Percentiles rank a stretch among this genome's conserved stretches.
Evolutionary conservation across 2,113 vertebrate genomes (phyloP).

Genomic region (Carollia perspicillata): DNA sequence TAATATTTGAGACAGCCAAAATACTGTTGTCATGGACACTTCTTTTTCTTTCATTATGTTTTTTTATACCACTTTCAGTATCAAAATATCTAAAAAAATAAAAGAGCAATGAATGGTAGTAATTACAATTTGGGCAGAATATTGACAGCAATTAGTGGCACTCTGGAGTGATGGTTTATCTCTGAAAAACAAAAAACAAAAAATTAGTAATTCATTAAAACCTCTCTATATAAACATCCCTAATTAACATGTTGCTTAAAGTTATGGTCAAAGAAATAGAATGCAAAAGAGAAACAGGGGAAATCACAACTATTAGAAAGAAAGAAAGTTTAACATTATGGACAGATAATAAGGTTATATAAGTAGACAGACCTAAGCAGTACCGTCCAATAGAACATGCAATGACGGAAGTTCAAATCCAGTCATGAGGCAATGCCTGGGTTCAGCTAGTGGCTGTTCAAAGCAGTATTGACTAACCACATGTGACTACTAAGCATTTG

Average conservation of each 20-base stretch:
- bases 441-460: background rate
- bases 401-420: background rate
- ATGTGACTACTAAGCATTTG: background rate
- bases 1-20: background rate
- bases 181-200: background rate
- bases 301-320: background rate
- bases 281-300: background rate
- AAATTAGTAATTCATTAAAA: background rate
- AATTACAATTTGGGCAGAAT: background rate
- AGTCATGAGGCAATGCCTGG: background rate
- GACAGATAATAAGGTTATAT: background rate
- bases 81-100: background rate
- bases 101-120: background rate
- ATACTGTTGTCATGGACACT: background rate
- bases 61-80: background rate
- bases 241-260: background rate
- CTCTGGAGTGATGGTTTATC: background rate
- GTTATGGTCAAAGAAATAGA: background rate
- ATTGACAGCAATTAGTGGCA: background rate
- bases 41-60: background rate
- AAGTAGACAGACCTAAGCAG: background rate
- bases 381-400: background rate
- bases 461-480: background rate
- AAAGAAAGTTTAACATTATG: background rate
- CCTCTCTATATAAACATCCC: background rate